phyloP scores from a whole-genome alignment of 2,797 vertebrate species.

The Semaprochilodus insignis region DNA sequence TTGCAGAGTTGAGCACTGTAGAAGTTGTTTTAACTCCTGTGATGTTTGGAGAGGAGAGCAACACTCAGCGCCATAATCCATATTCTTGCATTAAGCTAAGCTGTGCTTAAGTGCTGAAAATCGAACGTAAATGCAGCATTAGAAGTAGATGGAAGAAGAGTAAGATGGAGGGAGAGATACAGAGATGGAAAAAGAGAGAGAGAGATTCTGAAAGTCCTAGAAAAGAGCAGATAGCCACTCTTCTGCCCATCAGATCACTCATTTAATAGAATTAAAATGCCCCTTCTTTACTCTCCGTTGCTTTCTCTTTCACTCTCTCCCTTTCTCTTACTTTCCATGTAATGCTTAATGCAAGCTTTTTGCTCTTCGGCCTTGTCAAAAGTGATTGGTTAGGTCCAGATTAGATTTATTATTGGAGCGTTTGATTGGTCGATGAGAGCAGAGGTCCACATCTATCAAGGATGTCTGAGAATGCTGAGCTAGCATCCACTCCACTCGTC shows the following conservation, averaged over 20 bases:
- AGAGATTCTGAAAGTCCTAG: conserved; percentile 49
- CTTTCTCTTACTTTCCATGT: conserved; percentile 7
- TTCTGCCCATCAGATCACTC: conserved; percentile 38
- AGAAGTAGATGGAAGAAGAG: background rate
- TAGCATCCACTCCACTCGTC: background rate
- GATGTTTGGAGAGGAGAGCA: background rate
- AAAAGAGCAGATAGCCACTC: conserved; percentile 57
- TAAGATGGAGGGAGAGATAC: background rate
- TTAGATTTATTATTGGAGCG: conserved; percentile 33
- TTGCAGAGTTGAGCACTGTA: no score
- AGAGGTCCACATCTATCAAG: conserved; percentile 10
- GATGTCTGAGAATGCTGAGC: conserved; percentile 15
- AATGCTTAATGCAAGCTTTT: background rate
- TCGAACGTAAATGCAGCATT: conserved; percentile 27
- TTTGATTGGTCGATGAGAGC: conserved; percentile 35
- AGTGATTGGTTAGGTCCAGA: conserved; percentile 8
- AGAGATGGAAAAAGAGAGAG: conserved; percentile 2
- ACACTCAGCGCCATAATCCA: background rate
- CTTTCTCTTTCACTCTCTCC: background rate
- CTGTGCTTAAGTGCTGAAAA: conserved; percentile 15
- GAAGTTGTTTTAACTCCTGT: background rate
- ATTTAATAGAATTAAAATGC: conserved; percentile 36
- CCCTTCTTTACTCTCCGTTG: background rate
- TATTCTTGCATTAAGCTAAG: background rate
- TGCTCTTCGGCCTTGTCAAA: background rate